phyloP scores from a whole-genome alignment of 2,797 vertebrate genomes.

The Lithobates pipiens region DNA sequence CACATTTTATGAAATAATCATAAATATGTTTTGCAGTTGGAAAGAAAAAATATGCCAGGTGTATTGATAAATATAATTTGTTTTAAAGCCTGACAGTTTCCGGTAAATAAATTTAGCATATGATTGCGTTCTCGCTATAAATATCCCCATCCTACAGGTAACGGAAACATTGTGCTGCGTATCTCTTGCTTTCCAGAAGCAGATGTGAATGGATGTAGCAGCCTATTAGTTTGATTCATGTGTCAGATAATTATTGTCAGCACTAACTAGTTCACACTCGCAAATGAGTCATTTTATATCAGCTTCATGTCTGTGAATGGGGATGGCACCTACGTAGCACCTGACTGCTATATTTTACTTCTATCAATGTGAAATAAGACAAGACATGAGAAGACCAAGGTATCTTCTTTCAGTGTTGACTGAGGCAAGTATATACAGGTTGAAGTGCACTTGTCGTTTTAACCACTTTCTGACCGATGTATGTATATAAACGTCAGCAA shows the following conservation, averaged over 20 bases:
- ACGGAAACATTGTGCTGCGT: neutral
- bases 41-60: too few species aligned
- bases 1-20: neutral
- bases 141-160: neutral
- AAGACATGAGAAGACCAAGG: neutral
- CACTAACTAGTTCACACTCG: neutral
- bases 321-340: conserved; percentile 2
- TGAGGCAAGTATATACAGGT: neutral
- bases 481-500: too few species aligned
- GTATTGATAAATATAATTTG: neutral
- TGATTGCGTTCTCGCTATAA: neutral
- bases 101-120: neutral
- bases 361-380: neutral
- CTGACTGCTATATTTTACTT: neutral
- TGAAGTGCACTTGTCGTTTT: neutral
- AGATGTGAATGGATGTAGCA: neutral
- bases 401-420: neutral
- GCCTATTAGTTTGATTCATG: neutral
- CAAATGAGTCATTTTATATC: conserved; percentile 21
- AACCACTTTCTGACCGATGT: too few species aligned
- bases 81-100: neutral
- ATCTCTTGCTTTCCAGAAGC: neutral
- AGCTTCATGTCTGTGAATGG: neutral
- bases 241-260: conserved; percentile 1
- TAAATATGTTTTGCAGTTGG: too few species aligned